Conservation (phyloP, 2,113 vertebrate genomes). For the Budorcas taxicolor region DNA sequence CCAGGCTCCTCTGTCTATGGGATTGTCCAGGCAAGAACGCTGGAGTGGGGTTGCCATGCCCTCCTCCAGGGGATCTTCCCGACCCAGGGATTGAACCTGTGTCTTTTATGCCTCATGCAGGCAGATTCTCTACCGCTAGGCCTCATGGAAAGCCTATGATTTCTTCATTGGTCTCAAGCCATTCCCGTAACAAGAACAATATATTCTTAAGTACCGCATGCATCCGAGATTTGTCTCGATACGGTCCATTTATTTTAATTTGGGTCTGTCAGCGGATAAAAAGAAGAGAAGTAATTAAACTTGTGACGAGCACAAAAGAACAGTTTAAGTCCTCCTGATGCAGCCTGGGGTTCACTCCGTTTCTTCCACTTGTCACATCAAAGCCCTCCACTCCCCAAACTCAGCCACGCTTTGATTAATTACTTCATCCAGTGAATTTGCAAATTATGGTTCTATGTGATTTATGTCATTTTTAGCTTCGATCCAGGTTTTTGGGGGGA, state of each 20-base stretch:
- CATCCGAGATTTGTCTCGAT: slow-evolving; percentile 77
- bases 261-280: slow-evolving; percentile 70
- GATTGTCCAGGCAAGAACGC: not conserved
- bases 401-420: slow-evolving; percentile 80
- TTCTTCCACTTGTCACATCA: slow-evolving; percentile 81
- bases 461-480: slow-evolving; percentile 73
- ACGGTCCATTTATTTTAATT: slow-evolving; percentile 85
- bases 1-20: not conserved
- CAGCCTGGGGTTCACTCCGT: slow-evolving; percentile 62
- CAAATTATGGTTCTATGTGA: slow-evolving; percentile 77
- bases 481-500: not conserved
- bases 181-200: slow-evolving; percentile 69
- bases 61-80: not conserved
- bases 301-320: slow-evolving; percentile 77
- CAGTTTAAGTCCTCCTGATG: slow-evolving; percentile 72
- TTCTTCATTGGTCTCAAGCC: slow-evolving; percentile 61
- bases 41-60: not conserved
- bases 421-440: slow-evolving; percentile 77
- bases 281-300: slow-evolving; percentile 81
- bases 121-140: not conserved
- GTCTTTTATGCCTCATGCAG: not conserved
- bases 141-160: not conserved
- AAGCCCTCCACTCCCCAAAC: slow-evolving; percentile 73
- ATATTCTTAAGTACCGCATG: slow-evolving; percentile 71
- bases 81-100: not conserved